These are phyloP conservation scores for Volucella bombylans DNA, from an alignment of 2,888 invertebrate genomes.

Conservation along the genomic window DNA sequence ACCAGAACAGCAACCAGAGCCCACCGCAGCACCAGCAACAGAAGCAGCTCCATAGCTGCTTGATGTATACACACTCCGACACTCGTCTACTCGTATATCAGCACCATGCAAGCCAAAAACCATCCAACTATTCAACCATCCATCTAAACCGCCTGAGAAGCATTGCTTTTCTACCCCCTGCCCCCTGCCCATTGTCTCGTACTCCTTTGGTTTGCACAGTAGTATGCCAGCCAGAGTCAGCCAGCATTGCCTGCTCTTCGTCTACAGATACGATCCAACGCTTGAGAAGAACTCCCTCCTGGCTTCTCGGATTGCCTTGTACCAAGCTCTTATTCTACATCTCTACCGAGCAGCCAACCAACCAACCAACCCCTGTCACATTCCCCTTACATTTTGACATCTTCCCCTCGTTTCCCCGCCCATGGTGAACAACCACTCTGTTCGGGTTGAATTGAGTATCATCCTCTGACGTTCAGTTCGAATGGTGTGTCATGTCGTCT, in stretches of 20 bases:
- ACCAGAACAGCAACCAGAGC: neutral
- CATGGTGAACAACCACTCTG: too few relatives aligned
- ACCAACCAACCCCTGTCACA: too few relatives aligned
- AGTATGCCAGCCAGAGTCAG: neutral
- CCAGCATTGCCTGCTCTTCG: neutral
- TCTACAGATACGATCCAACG: too few relatives aligned
- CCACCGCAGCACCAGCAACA: constrained; percentile 7
- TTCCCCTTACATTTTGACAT: too few relatives aligned
- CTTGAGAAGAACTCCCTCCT: too few relatives aligned
- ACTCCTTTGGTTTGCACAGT: too few relatives aligned
- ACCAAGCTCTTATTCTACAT: too few relatives aligned
- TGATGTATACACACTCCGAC: neutral
- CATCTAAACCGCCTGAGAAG: constrained; percentile 64
- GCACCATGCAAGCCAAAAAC: constrained; percentile 66
- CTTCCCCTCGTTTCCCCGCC: too few relatives aligned
- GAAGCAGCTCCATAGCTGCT: too few relatives aligned
- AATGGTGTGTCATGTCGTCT: neutral
- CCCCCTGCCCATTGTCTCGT: constrained; percentile 5
- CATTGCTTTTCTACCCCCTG: neutral
- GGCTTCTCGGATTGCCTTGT: too few relatives aligned
- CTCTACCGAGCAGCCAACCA: too few relatives aligned
- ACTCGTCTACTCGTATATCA: neutral
- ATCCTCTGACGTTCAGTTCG: neutral
- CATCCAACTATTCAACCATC: constrained; percentile 73
- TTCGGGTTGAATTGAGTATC: too few relatives aligned